Base-by-base conservation (phyloP, 2,888 invertebrate genomes). In the Drosophila kambysellisi region DNA sequence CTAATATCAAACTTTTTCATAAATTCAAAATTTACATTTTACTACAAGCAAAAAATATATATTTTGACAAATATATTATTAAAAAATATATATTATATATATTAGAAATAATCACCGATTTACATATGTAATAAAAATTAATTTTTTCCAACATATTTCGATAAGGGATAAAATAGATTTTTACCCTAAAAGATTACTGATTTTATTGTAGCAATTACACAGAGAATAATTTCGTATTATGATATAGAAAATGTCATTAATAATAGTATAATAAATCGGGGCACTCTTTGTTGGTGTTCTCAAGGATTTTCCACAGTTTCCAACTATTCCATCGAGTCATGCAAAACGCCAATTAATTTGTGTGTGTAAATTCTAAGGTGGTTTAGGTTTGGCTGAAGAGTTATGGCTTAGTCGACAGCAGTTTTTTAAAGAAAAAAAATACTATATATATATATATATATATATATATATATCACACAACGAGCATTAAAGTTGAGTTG, bases 401-500 rank as follows among this genome's bases (percentile, higher is more conserved):
- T 56, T 32, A 20, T 46, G 39, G 46, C 41, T 46, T 6, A 53
- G 46, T 48, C 32, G 15, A 59, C 29, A 66, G 52, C 29, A 57
- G 56, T 62, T 39, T 32, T 53, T 9, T 30, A 5, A 29, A 59
- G 6, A 11, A 17, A 53, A 20, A 20, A 15, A 17, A 25, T 25
- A 25, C 25, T 25, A 25, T 25, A 6, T 37, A 37, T 37, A 54
- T 37, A 39, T 63, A 46, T 20, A 20, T 25, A 35, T 17, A 20
- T 25, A 6, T 37, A 37, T 37, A 37, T 37, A 39, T 63, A 39
- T 25, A 51, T 48, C 69, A 53, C 59, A 59, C 56, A 57, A 52
- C 64, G 30, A 69, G 75, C 73, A 62, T 79, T 30, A 20, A 61
- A 68, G 77, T 74, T 74, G 64, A 68, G 77, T 76, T 82, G 82